Evolutionary conservation across 2,888 invertebrate species (phyloP), one percentile per base, ranked within the genome.

Genomic region (Azorinus chamasolen): DNA sequence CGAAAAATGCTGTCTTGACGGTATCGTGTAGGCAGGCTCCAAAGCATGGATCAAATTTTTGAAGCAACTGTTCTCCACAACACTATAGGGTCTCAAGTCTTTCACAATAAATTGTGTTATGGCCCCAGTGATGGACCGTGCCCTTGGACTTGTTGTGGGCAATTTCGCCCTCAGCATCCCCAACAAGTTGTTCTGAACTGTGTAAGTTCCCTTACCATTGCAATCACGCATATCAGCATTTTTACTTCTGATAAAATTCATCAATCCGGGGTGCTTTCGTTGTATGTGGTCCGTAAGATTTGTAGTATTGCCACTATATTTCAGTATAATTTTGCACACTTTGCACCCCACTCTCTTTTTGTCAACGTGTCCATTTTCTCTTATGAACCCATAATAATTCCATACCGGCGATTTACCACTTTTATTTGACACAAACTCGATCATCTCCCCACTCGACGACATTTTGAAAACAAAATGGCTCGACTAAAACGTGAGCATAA

Each of bases 41-140:
- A 69, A 22, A 16, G 25, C 55, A 18, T 62, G 8, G 1, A 69
- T 6, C 14, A 69, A 24, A 27, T 68, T 48, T 43, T 41, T 62
- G 41, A 63, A 74, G 18, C 62, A 57, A 43, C 50, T 37, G 57
- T 68, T 74, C 54, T 57, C 50, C 22, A 68, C 45, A 58, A 74
- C 39, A 41, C 45, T 43, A 37, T 25, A 73, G 20, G 66, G 65
- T 41, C 65, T 16, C 20, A 72, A 39, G 41, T 65, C 66, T 66
- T 65, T 72, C 5, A 55, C 65, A 14, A 73, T 66, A 45, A 73
- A 66, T 32, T 45, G 8, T 8, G 46, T 24, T n/a, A 58, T 50
- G 5, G 64, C 20, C 32, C 32, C 14, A 14, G 32, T 71, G 4
- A 71, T 51, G 16, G 20, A 1, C 51, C 57, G 41, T 14, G 62